Conservation (phyloP, 2,888 invertebrate species). For the Tortricodes alternella region DNA sequence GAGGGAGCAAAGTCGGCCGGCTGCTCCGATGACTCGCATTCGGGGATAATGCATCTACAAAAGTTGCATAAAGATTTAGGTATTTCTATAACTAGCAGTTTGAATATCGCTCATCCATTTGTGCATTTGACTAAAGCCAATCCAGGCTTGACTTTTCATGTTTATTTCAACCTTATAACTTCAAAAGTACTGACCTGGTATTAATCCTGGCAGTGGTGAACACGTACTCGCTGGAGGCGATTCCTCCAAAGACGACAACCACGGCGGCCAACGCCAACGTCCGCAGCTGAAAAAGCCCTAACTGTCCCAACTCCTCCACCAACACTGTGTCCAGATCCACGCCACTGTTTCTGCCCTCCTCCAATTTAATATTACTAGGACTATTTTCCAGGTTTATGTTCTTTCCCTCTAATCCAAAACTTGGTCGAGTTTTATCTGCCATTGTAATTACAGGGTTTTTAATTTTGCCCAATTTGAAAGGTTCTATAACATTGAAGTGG, state of each 20-base stretch:
- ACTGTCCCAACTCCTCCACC: constrained; percentile 68
- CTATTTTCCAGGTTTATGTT: no score
- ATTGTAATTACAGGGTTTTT: no score
- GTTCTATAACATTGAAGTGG: no score
- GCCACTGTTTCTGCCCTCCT: constrained; percentile 10
- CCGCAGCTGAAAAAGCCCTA: constrained; percentile 82
- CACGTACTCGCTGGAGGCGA: constrained; percentile 79
- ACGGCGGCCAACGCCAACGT: constrained; percentile 78
- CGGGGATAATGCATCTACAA: neutral
- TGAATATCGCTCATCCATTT: no score
- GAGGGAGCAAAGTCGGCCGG: constrained; percentile 47
- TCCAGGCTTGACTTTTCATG: neutral
- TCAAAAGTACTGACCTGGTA: constrained; percentile 30
- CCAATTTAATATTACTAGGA: neutral
- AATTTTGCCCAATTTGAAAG: no score
- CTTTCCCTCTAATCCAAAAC: no score
- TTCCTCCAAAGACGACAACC: constrained; percentile 81
- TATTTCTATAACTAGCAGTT: no score
- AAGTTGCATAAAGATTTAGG: no score
- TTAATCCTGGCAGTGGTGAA: constrained; percentile 78
- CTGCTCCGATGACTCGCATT: constrained; percentile 2
- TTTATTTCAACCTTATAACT: neutral
- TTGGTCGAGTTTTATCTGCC: no score
- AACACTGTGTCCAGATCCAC: constrained; percentile 60
- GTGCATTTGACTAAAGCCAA: no score